Evolutionary conservation across 1,140 invertebrate genomes (phyloP).

Genomic region (Tribolium castaneum): DNA sequence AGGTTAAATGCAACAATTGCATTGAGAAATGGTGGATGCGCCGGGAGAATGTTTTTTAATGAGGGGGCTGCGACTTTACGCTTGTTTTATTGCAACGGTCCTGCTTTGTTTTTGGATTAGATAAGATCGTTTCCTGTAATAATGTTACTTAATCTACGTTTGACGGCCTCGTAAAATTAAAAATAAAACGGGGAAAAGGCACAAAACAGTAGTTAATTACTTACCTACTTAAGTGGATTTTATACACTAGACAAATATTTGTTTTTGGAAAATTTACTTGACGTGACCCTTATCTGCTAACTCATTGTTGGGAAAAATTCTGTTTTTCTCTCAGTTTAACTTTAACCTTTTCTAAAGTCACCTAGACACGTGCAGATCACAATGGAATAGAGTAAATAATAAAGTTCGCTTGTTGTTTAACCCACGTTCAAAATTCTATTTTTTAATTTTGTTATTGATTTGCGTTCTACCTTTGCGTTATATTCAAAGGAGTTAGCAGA

Average conservation of each 20-base stretch:
- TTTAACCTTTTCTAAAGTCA: not conserved
- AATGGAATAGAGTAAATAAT: not conserved
- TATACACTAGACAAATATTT: not conserved
- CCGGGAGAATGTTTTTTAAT: not conserved
- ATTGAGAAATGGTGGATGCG: conserved; percentile 12
- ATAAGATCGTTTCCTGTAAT: not conserved
- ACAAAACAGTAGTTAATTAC: not conserved
- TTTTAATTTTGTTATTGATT: not conserved
- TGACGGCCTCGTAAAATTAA: not conserved
- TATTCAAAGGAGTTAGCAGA: not conserved
- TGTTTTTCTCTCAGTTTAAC: not conserved
- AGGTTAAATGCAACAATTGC: conserved; percentile 14
- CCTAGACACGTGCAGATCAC: not conserved
- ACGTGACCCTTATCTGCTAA: not conserved
- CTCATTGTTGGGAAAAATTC: not conserved
- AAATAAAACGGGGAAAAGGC: not conserved
- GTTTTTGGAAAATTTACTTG: not conserved
- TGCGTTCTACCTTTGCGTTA: not conserved
- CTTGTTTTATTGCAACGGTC: not conserved
- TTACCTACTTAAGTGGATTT: not conserved
- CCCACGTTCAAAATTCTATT: not conserved
- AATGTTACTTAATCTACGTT: not conserved
- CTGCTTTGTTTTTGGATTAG: not conserved
- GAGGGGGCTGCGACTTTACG: not conserved
- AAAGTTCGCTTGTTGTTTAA: not conserved